Conservation (phyloP, 2,797 vertebrate genomes). For the Emydoidea blandingii region DNA sequence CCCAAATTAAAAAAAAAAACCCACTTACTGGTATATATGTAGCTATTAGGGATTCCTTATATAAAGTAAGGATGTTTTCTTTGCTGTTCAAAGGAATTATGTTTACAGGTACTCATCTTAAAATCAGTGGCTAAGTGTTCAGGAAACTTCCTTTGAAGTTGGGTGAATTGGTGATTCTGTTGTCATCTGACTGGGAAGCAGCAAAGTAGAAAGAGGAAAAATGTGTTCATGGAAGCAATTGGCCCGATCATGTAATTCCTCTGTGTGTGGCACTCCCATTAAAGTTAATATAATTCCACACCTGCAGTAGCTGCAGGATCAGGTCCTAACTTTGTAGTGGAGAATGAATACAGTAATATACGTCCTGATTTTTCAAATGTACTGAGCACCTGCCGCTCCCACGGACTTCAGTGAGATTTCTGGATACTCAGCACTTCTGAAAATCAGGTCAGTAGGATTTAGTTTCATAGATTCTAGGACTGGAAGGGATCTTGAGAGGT, state of each 20-base stretch:
- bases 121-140: constrained; percentile 33
- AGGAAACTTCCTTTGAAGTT: constrained; percentile 18
- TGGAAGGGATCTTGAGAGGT: too few relatives aligned
- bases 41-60: constrained; percentile 72
- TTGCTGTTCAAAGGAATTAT: constrained; percentile 65
- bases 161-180: constrained; percentile 21
- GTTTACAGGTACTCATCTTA: constrained; percentile 52
- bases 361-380: background rate
- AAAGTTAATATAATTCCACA: background rate
- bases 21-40: constrained; percentile 45
- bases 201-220: background rate
- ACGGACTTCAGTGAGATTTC: background rate
- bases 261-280: background rate
- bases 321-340: background rate
- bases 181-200: constrained; percentile 34
- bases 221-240: background rate
- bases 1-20: constrained; percentile 56
- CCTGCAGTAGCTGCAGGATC: background rate
- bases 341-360: background rate
- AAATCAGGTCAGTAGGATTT: background rate
- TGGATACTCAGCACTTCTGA: background rate
- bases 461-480: background rate
- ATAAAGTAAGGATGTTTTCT: constrained; percentile 60
- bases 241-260: background rate
- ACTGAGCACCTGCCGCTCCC: background rate